These are phyloP conservation scores for Trachelus stipa DNA, from an alignment of 2,888 invertebrate species.

Conservation along the genomic window DNA sequence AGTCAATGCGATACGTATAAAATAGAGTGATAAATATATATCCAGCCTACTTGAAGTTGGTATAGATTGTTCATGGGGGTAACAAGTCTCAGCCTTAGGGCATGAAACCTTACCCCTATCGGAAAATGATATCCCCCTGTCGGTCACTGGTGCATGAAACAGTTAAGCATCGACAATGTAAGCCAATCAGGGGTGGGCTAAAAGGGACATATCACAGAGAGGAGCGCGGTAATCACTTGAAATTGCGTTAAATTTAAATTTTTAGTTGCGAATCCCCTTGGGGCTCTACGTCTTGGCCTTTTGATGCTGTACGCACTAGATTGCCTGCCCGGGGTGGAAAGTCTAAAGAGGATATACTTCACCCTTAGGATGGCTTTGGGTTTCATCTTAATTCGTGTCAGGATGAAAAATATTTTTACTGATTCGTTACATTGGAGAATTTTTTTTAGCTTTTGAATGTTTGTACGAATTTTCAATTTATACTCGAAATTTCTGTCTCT, in stretches of 20 bases:
- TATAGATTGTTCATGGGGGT: not conserved
- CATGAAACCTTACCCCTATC: slow-evolving; percentile 65
- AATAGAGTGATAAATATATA: not conserved
- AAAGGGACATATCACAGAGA: slow-evolving; percentile 29
- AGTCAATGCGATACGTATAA: not conserved
- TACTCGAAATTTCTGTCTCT: not conserved
- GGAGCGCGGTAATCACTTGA: slow-evolving; percentile 59
- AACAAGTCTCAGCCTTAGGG: slow-evolving; percentile 39
- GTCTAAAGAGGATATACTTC: slow-evolving; percentile 9
- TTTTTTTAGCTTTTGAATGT: not conserved
- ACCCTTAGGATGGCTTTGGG: not conserved
- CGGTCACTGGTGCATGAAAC: slow-evolving; percentile 67
- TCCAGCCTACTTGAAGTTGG: not conserved
- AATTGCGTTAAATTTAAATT: slow-evolving; percentile 65
- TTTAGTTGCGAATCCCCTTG: slow-evolving; percentile 41
- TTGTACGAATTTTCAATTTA: no score
- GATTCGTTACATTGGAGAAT: not conserved
- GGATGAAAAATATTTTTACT: not conserved
- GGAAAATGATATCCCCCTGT: slow-evolving; percentile 57
- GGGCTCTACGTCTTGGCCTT: slow-evolving; percentile 33
- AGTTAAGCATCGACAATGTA: slow-evolving; percentile 67
- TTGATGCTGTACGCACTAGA: slow-evolving; percentile 33
- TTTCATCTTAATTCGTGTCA: not conserved
- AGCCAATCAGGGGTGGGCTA: slow-evolving; percentile 61
- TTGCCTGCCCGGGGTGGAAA: not conserved